Evolutionary conservation across 2,113 vertebrate genomes (phyloP).

Genomic region (Coryphaenoides rupestris): DNA sequence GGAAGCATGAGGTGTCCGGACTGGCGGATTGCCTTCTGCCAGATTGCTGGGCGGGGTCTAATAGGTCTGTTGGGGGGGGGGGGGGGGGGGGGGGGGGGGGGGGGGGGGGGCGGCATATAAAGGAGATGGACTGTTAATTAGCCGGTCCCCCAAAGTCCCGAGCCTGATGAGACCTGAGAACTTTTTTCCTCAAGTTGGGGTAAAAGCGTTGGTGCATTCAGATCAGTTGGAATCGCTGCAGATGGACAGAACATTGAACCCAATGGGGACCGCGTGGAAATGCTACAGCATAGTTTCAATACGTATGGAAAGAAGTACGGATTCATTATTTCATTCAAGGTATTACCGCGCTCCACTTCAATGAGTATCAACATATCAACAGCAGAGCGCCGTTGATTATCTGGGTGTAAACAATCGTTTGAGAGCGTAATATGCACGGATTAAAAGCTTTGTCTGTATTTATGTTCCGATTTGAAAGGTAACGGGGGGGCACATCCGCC

Average conservation of each 20-base stretch:
- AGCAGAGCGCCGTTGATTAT: not conserved
- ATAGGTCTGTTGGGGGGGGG: too few relatives aligned
- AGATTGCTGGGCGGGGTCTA: conserved; percentile 67
- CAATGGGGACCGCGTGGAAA: not conserved
- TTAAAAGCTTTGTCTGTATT: conserved; percentile 26
- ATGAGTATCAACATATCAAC: too few relatives aligned
- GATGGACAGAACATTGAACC: not conserved
- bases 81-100: too few relatives aligned
- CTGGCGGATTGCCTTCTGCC: conserved; percentile 69
- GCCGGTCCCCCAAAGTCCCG: conserved; percentile 58
- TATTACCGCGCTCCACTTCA: too few relatives aligned
- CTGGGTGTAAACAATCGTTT: not conserved
- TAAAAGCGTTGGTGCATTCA: not conserved
- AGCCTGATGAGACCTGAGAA: conserved; percentile 37
- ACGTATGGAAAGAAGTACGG: too few relatives aligned
- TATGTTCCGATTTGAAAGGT: conserved; percentile 14
- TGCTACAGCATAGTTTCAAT: too few relatives aligned
- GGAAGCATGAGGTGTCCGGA: conserved; percentile 74
- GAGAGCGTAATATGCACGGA: conserved; percentile 17
- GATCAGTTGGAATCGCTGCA: not conserved
- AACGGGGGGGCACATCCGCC: conserved; percentile 29
- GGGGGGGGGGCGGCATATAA: conserved; percentile 46
- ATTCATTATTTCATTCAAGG: too few relatives aligned
- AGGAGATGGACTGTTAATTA: conserved; percentile 66
- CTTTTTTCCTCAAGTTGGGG: conserved; percentile 22